Base-by-base conservation (phyloP, 2,797 vertebrate genomes). In the Astyanax mexicanus region DNA sequence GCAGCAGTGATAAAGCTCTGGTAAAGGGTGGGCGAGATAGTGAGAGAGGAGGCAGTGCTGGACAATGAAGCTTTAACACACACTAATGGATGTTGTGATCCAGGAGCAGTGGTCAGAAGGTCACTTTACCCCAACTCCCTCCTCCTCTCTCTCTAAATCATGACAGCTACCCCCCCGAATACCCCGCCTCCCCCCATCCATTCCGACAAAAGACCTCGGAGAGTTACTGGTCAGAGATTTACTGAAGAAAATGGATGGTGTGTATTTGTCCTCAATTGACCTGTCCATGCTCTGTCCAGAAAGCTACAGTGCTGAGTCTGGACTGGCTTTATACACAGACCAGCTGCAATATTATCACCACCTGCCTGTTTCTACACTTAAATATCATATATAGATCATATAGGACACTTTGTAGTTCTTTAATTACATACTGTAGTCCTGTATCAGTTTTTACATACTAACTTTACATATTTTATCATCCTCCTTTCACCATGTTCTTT, bases 21-120 rank as follows among this genome's bases (percentile, higher is more conserved):
- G 25, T 1, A 37, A 23, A 54, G 29, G 17, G 66, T 79, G 80
- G 74, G 35, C 71, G 71, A 73, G 40, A 54, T 79, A 57, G 70
- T 13, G 60, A 40, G 64, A 51, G 64, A 72, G 57, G 35, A 67
- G 29, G 58, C 38, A 64, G 62, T 15, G 38, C 71, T 69, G 32
- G 51, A 68, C 75, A 84, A 76, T 80, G 81, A 82, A 80, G 78
- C 57, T 80, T 86, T 86, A 75, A 85, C 83, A 74, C 72, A 38
- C 3, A 32, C 86, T 89, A 88, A 89, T 87, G 80, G 87, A 86
- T 83, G 82, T 84, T 82, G 80, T 83, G 83, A 88, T 88, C 84
- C 78, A 66, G 79, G 45, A 23, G 58, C 45, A 68, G 54, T 52
- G 70, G 76, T 73, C 70, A 72, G 71, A 42, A 49, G 71, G 75